phyloP scores from a whole-genome alignment of 2,888 invertebrate species.

The Pheosia tremula region DNA sequence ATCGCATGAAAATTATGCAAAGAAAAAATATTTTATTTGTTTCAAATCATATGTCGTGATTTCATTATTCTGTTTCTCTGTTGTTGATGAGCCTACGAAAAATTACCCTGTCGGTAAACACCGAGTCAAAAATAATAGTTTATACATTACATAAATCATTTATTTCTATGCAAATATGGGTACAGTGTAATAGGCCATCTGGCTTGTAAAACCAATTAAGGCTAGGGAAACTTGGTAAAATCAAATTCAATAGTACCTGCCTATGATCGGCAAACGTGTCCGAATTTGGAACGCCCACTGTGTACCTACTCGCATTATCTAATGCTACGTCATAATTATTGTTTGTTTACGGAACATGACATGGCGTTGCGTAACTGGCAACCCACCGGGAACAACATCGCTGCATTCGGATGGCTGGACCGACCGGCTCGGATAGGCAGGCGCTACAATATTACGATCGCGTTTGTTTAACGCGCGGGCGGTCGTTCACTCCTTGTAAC shows the following conservation, averaged over 20 bases:
- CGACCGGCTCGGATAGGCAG: not conserved
- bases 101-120: too few relatives aligned
- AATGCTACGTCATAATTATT: not conserved
- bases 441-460: constrained; percentile 8
- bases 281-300: too few relatives aligned
- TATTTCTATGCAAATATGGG: too few relatives aligned
- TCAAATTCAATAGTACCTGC: too few relatives aligned
- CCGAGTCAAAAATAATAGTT: too few relatives aligned
- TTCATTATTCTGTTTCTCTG: not conserved
- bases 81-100: too few relatives aligned
- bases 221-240: too few relatives aligned
- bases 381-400: not conserved
- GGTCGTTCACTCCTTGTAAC: constrained; percentile 30
- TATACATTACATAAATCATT: too few relatives aligned
- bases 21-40: too few relatives aligned
- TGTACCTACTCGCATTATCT: not conserved
- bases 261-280: too few relatives aligned
- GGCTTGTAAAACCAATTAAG: too few relatives aligned
- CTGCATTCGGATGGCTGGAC: not conserved
- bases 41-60: not conserved
- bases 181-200: too few relatives aligned
- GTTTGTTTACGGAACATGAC: constrained; percentile 1
- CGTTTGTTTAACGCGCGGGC: constrained; percentile 13
- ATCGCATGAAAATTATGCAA: not conserved
- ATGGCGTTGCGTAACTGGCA: constrained; percentile 1